Base-by-base conservation (phyloP, 1,140 invertebrate genomes). In the Drosophila kepulauana region DNA sequence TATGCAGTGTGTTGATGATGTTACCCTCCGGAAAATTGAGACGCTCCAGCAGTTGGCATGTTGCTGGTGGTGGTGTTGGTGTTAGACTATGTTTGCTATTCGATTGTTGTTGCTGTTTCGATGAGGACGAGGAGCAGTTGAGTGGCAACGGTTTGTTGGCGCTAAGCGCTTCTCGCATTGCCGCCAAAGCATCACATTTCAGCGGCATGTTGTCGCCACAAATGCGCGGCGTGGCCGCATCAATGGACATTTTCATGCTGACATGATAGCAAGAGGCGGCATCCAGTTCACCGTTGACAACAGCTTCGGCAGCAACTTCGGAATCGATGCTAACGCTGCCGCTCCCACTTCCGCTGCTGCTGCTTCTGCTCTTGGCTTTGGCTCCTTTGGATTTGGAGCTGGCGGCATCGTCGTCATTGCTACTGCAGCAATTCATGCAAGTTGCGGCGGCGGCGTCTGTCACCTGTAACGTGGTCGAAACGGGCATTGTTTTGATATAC, bases 1-100 rank as follows among this genome's bases (percentile, higher is more conserved):
- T 91, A 35, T 91, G 87, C 46, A 91, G 46, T 38, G 86, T 89
- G 38, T 85, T 89, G 7, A 89, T 89, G 16, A 89, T 89, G 51
- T 89, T 89, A 64, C 81, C 81, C 56, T 89, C 85, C 7, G 85
- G 78, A 11, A 88, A 88, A 69, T 75, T 88, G 25, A 85, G 81
- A 35, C 84, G 85, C 49, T 89, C 81, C 58, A 89, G 48, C 54
- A 89, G 71, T 46, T 88, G 81, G 68, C 85, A 89, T n/a, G 20
- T 25, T 25, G 20, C 20, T 25, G 81, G 75, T 20, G 81, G 75
- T 10, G 35, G 35, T 38, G 51, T 70, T 28, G 81, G 75, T 10
- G 35, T 7, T 38, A 48, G 56, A 46, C 33, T 56, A 8, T 25
- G 15, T 45, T 64, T 71, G 51, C 30, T 41, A 13, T 51, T 62